phyloP scores from a whole-genome alignment of 2,888 invertebrate genomes.

The Uloborus plumipes region DNA sequence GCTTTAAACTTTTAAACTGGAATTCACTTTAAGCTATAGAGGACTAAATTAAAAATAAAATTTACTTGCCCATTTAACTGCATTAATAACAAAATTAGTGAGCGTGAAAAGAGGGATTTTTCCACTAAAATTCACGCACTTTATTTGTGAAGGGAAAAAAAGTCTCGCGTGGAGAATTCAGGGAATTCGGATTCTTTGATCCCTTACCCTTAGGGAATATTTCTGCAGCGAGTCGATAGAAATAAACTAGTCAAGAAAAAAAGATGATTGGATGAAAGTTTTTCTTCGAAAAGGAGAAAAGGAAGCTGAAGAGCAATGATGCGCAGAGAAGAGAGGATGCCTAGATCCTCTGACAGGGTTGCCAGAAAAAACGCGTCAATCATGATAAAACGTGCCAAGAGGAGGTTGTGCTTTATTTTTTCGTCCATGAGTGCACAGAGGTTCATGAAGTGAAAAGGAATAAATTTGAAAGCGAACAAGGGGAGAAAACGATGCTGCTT shows the following conservation, averaged over 20 bases:
- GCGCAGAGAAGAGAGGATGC: slow-evolving; percentile 9
- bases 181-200: slow-evolving; percentile 2
- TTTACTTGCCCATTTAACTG: neutral
- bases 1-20: too few species aligned
- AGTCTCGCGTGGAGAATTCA: neutral
- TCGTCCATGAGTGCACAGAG: too few species aligned
- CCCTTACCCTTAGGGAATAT: slow-evolving; percentile 22
- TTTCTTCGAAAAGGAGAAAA: slow-evolving; percentile 12
- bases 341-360: slow-evolving; percentile 18
- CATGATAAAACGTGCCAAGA: slow-evolving; percentile 8
- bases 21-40: too few species aligned
- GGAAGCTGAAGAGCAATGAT: slow-evolving; percentile 28
- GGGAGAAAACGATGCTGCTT: too few species aligned
- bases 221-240: slow-evolving; percentile 14
- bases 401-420: neutral
- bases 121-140: neutral
- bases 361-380: slow-evolving; percentile 19
- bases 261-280: slow-evolving; percentile 47
- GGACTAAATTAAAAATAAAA: too few species aligned
- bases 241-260: slow-evolving; percentile 7
- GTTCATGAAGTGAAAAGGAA: too few species aligned
- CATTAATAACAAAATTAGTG: neutral
- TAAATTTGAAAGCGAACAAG: too few species aligned
- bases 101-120: neutral
- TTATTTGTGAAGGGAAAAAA: neutral